Evolutionary conservation across 2,113 vertebrate species (phyloP).

Genomic region (Acanthochromis polyacanthus): DNA sequence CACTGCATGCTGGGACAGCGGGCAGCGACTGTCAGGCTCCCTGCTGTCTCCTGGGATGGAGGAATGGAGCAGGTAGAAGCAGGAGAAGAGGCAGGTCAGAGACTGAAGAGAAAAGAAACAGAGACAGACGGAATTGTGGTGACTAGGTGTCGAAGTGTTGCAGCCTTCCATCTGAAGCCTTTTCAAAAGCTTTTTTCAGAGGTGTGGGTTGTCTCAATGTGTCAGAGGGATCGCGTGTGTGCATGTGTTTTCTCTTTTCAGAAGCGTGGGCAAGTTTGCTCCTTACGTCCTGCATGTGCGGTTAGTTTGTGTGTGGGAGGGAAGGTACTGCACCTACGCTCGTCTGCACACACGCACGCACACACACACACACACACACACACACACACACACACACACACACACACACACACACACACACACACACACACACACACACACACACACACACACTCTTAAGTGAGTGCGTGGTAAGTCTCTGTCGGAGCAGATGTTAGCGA

Average conservation of each 20-base stretch:
- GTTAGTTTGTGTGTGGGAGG: slow-evolving; percentile 32
- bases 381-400: slow-evolving; percentile 29
- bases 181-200: slow-evolving; percentile 42
- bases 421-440: slow-evolving; percentile 26
- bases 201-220: slow-evolving; percentile 66
- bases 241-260: slow-evolving; percentile 55
- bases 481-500: slow-evolving; percentile 66
- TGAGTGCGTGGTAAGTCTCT: slow-evolving; percentile 13
- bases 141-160: slow-evolving; percentile 47
- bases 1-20: slow-evolving; percentile 43
- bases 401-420: neutral
- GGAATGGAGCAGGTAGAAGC: slow-evolving; percentile 29
- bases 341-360: slow-evolving; percentile 5
- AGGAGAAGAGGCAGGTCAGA: slow-evolving; percentile 23
- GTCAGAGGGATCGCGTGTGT: slow-evolving; percentile 45
- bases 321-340: slow-evolving; percentile 26
- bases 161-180: slow-evolving; percentile 42
- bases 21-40: slow-evolving; percentile 27
- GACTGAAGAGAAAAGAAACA: slow-evolving; percentile 17
- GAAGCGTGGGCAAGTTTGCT: slow-evolving; percentile 63
- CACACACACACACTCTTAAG: slow-evolving; percentile 23
- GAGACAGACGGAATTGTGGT: slow-evolving; percentile 35
- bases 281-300: slow-evolving; percentile 27
- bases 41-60: slow-evolving; percentile 24
- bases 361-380: neutral